phyloP scores from a whole-genome alignment of 1,140 invertebrate genomes.

The Elymnias hypermnestra region DNA sequence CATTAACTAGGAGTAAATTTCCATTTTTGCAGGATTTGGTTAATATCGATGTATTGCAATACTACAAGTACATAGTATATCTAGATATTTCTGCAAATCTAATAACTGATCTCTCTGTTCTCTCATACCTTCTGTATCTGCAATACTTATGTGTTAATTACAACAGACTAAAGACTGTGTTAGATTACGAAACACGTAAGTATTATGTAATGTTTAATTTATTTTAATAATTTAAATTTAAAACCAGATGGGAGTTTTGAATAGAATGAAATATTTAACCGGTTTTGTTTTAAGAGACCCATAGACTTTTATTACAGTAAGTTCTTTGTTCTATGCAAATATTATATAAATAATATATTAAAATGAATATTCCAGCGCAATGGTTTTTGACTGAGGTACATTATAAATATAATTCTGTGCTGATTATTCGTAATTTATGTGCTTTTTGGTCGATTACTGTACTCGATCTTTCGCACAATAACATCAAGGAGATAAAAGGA shows the following conservation, averaged over 20 bases:
- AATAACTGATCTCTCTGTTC: slow-evolving; percentile 42
- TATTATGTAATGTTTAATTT: too few species aligned
- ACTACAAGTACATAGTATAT: slow-evolving; percentile 62
- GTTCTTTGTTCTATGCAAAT: too few species aligned
- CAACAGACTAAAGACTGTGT: slow-evolving; percentile 52
- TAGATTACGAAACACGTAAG: slow-evolving; percentile 63
- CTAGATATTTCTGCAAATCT: slow-evolving; percentile 58
- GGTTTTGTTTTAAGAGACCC: too few species aligned
- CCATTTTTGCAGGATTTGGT: slow-evolving; percentile 36
- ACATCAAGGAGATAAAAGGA: slow-evolving; percentile 56
- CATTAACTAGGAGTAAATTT: too few species aligned
- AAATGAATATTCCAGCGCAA: slow-evolving; percentile 60
- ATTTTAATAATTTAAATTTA: too few species aligned
- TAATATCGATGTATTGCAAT: slow-evolving; percentile 50
- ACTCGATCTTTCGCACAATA: slow-evolving; percentile 61
- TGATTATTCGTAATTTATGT: slow-evolving; percentile 49
- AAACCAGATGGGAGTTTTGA: too few species aligned
- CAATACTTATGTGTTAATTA: slow-evolving; percentile 53
- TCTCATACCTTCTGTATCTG: slow-evolving; percentile 55
- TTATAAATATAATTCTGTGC: slow-evolving; percentile 59
- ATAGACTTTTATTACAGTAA: too few species aligned
- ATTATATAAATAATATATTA: too few species aligned
- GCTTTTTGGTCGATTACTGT: slow-evolving; percentile 63
- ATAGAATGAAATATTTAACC: too few species aligned
- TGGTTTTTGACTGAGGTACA: slow-evolving; percentile 67